Conservation (phyloP, 2,888 invertebrate species). For the Erebia ligea region DNA sequence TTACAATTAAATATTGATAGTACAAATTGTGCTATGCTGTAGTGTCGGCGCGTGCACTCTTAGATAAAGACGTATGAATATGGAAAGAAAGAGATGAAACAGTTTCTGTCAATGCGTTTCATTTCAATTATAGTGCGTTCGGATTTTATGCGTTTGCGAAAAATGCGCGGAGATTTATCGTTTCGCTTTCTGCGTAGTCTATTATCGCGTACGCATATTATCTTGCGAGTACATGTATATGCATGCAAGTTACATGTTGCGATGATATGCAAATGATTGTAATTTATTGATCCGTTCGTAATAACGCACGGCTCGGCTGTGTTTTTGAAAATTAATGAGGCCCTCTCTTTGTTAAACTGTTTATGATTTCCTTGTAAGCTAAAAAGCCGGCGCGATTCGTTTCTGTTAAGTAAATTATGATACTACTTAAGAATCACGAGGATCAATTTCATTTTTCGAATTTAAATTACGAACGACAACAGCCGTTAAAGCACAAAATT, state of each 20-base stretch:
- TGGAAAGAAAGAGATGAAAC: slow-evolving; percentile 52
- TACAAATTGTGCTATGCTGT: slow-evolving; percentile 33
- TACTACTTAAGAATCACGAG: neutral
- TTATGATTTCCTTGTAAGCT: slow-evolving; percentile 37
- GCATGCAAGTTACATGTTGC: slow-evolving; percentile 43
- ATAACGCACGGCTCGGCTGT: slow-evolving; percentile 39
- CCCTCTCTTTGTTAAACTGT: slow-evolving; percentile 39
- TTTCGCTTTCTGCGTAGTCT: slow-evolving; percentile 71
- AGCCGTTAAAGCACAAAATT: neutral
- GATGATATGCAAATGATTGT: slow-evolving; percentile 50
- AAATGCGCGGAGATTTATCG: slow-evolving; percentile 76
- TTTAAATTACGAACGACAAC: neutral
- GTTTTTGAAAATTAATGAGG: slow-evolving; percentile 42
- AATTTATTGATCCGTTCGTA: slow-evolving; percentile 49
- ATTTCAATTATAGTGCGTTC: slow-evolving; percentile 76
- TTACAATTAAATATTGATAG: slow-evolving; percentile 31
- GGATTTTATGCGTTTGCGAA: slow-evolving; percentile 80
- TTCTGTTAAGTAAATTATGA: slow-evolving; percentile 18
- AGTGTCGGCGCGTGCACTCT: slow-evolving; percentile 66
- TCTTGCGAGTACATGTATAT: slow-evolving; percentile 35
- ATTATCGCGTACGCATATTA: slow-evolving; percentile 54
- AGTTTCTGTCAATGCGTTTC: slow-evolving; percentile 50
- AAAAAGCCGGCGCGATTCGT: slow-evolving; percentile 25
- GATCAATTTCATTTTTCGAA: slow-evolving; percentile 5
- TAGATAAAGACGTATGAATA: slow-evolving; percentile 60